Conservation (phyloP, 1,140 invertebrate species). For the Drosophila albomicans region DNA sequence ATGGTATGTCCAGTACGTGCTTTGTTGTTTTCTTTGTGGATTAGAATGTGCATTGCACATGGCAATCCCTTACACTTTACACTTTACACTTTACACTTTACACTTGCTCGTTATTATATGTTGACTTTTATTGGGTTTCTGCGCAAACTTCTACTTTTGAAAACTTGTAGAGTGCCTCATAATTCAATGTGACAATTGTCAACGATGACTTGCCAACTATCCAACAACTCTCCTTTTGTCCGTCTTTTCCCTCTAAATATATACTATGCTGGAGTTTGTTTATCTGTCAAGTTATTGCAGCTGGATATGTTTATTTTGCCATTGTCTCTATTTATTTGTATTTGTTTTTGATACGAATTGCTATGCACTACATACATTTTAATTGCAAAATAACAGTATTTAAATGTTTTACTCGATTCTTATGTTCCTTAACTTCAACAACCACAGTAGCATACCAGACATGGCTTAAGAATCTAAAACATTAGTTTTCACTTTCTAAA, state of each 20-base stretch:
- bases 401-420: not conserved
- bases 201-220: slow-evolving; percentile 29
- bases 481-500: too few relatives aligned
- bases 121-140: slow-evolving; percentile 58
- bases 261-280: not conserved
- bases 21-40: slow-evolving; percentile 39
- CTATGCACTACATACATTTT: not conserved
- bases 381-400: not conserved
- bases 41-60: slow-evolving; percentile 52
- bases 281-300: not conserved
- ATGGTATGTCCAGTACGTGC: slow-evolving; percentile 28
- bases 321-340: slow-evolving; percentile 7
- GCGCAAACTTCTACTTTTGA: slow-evolving; percentile 27
- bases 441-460: too few relatives aligned
- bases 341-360: not conserved
- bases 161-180: slow-evolving; percentile 41
- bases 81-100: slow-evolving; percentile 27
- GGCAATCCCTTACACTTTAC: slow-evolving; percentile 33
- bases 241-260: not conserved
- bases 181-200: slow-evolving; percentile 57
- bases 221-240: not conserved
- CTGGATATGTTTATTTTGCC: slow-evolving; percentile 19
- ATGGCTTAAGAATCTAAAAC: too few relatives aligned
- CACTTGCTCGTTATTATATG: slow-evolving; percentile 52
- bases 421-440: not conserved